Conservation (phyloP, 2,888 invertebrate species). For the Saturnia japonica region DNA sequence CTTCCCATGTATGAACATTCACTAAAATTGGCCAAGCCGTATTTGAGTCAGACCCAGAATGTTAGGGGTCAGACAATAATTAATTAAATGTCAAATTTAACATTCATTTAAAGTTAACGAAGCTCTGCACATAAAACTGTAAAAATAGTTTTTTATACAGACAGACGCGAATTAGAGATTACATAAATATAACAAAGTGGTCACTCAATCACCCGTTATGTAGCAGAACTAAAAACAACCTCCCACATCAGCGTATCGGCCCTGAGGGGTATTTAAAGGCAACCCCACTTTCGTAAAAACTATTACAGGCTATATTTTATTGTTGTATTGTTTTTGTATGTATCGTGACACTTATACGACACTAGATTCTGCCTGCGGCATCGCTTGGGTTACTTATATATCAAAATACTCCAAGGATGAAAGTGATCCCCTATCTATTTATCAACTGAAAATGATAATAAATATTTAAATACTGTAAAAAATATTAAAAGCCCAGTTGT, state of each 20-base stretch:
- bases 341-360: not conserved
- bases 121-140: not conserved
- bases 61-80: too few species aligned
- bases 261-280: conserved; percentile 1
- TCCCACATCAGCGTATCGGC: not conserved
- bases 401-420: too few species aligned
- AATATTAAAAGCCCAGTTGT: too few species aligned
- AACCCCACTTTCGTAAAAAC: not conserved
- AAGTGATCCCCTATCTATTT: too few species aligned
- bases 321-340: not conserved
- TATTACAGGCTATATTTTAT: conserved; percentile 5
- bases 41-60: too few species aligned
- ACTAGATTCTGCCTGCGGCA: not conserved
- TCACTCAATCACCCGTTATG: conserved; percentile 2
- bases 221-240: not conserved
- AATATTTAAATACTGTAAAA: too few species aligned
- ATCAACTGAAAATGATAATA: too few species aligned
- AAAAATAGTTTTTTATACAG: not conserved
- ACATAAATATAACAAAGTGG: conserved; percentile 9
- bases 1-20: too few species aligned
- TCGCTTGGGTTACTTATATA: not conserved
- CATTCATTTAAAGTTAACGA: too few species aligned
- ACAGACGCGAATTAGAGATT: not conserved
- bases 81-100: too few species aligned
- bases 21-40: too few species aligned